Conservation (phyloP, 2,113 vertebrate species). For the Melanostigma gelatinosum region DNA sequence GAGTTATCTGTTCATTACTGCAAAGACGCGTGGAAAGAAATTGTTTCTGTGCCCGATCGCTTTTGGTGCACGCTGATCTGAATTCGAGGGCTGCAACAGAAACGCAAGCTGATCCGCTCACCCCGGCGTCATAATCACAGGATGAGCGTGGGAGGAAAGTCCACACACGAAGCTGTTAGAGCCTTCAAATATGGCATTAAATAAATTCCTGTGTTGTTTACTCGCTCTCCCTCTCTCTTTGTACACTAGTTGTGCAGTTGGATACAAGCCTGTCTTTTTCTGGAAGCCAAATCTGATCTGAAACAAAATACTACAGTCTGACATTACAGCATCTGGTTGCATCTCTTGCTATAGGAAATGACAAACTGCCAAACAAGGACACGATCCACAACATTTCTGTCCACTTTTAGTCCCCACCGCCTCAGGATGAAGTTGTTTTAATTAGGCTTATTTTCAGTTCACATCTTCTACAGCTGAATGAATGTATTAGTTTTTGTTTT, state of each 20-base stretch:
- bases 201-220: not conserved
- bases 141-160: slow-evolving; percentile 1
- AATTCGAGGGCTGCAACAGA: not conserved
- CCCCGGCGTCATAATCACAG: not conserved
- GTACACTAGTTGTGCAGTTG: not conserved
- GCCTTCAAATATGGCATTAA: not conserved
- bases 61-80: slow-evolving; percentile 1
- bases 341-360: slow-evolving; percentile 31
- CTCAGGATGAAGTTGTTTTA: slow-evolving; percentile 53
- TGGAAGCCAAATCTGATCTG: slow-evolving; percentile 14
- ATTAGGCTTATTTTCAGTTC: slow-evolving; percentile 68
- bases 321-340: slow-evolving; percentile 39
- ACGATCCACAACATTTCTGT: slow-evolving; percentile 44
- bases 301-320: slow-evolving; percentile 30
- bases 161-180: not conserved
- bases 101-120: slow-evolving; percentile 12
- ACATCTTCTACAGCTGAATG: slow-evolving; percentile 69
- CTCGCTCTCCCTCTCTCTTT: not conserved
- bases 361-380: slow-evolving; percentile 55
- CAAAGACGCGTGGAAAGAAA: not conserved
- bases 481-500: slow-evolving; percentile 66
- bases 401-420: slow-evolving; percentile 44
- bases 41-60: slow-evolving; percentile 2
- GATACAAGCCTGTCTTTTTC: not conserved
- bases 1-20: slow-evolving; percentile 1